Percentiles rank a stretch among this genome's conserved stretches.
phyloP scores from a whole-genome alignment of 2,888 invertebrate genomes.

The Cetonia aurata region DNA sequence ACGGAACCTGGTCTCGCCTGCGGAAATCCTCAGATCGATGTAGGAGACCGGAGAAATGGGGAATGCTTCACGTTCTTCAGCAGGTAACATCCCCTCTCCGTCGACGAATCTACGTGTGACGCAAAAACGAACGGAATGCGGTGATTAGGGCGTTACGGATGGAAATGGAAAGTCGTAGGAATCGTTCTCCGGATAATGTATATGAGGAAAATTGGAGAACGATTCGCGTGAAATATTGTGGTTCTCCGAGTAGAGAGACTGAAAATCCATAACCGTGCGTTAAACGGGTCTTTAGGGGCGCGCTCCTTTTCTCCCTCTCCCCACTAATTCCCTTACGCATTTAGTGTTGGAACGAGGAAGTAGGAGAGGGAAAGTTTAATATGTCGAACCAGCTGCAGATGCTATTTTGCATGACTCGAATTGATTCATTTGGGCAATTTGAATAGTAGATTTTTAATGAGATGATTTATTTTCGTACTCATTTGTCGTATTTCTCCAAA shows the following conservation, averaged over 20 bases:
- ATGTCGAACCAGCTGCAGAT: background rate
- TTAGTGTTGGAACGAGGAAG: constrained; percentile 1
- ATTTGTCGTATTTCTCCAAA: no score
- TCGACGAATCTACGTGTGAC: constrained; percentile 46
- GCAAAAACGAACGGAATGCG: constrained; percentile 41
- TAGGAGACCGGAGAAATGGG: constrained; percentile 15
- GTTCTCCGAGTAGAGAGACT: constrained; percentile 41
- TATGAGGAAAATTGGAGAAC: constrained; percentile 53
- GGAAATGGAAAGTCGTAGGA: constrained; percentile 26
- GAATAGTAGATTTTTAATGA: no score
- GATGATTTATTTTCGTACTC: no score
- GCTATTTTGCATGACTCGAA: no score
- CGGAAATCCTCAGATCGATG: constrained; percentile 30
- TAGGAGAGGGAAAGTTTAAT: background rate
- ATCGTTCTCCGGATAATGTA: constrained; percentile 26
- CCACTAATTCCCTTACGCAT: background rate
- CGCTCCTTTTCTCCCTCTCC: background rate
- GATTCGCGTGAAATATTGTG: constrained; percentile 59
- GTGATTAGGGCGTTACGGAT: constrained; percentile 52
- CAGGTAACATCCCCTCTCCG: constrained; percentile 9
- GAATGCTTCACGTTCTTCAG: constrained; percentile 33
- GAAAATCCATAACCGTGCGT: constrained; percentile 54
- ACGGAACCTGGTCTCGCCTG: constrained; percentile 10
- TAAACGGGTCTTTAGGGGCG: background rate
- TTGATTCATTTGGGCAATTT: no score